Evolutionary conservation across 2,113 vertebrate genomes (phyloP), one percentile per base, ranked within the genome.

Genomic region (Tachycineta bicolor): DNA sequence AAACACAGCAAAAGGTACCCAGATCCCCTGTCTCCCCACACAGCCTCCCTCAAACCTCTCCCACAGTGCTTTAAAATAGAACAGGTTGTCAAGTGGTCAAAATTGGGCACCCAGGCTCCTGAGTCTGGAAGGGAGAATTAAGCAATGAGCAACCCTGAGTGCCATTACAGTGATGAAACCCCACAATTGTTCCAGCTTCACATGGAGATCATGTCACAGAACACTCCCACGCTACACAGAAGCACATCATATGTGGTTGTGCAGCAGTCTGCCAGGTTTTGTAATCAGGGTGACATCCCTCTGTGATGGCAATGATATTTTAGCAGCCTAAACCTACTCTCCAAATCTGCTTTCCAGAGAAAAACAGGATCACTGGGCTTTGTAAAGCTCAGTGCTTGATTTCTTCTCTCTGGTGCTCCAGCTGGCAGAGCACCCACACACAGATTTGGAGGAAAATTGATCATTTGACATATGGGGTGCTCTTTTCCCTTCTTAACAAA

Each of bases 1-100:
- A 98, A 96, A 98, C 98, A 76, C 99, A 99, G 62, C 96, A 98
- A 95, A 99, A 99, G 98, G 99, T 99, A 98, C 90, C 70, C 55
- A 21, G 12, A 49, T 64, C 53, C 28, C 10, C 63, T 59, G 76
- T 63, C 37, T 79, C 46, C 82, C 25, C 34, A 2, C 37, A 23
- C 10, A 18, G 49, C 46, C 34, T 13, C 43, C 22, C 75, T 49
- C 58, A 33, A 79, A 31, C n/a, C 14, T 60, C 63, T 67, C 82
- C 71, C 50, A 43, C 67, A 4, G 7, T 5, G 33, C 76, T 77
- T 83, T 74, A n/a, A 28, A 86, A 83, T 65, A 69, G 47, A 53
- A 9, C 8, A 2, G 26, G 0, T 63, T 75, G 60, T 44, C 29
- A 52, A 10, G 16, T 16, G 19, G n/a, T 77, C 81, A 85, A 23